A percentile compares a stretch with the other conserved stretches of the same genome.
phyloP scores from a whole-genome alignment of 2,113 vertebrate genomes.

The Eretmochelys imbricata region DNA sequence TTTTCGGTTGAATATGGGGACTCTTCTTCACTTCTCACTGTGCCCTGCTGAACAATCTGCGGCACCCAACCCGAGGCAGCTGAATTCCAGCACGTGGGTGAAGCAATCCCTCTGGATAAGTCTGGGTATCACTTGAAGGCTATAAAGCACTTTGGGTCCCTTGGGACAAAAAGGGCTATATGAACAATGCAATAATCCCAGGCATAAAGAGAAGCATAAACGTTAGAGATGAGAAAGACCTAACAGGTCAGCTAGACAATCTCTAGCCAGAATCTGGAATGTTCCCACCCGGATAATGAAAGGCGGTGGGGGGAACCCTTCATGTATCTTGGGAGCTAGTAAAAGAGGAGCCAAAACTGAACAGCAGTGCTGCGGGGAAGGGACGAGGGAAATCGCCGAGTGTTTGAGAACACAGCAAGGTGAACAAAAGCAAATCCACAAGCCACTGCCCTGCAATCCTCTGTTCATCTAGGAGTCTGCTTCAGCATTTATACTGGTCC shows the following conservation, averaged over 20 bases:
- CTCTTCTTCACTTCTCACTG: neutral
- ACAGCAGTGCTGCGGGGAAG: neutral
- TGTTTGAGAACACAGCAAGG: neutral
- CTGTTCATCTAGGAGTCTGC: neutral
- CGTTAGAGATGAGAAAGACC: slow-evolving; percentile 23
- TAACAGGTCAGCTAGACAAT: neutral
- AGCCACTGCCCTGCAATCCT: too few relatives aligned
- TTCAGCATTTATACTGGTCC: neutral
- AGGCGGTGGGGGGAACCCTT: neutral
- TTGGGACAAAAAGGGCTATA: slow-evolving; percentile 36
- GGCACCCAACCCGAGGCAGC: rapidly evolving
- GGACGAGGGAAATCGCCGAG: rapidly evolving
- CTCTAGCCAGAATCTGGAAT: neutral
- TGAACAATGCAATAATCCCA: slow-evolving; percentile 48
- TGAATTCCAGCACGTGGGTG: neutral
- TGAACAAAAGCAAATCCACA: neutral
- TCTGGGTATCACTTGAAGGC: neutral
- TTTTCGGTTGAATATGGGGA: neutral
- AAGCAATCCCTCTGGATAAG: neutral
- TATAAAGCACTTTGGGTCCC: neutral
- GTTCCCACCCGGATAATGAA: rapidly evolving
- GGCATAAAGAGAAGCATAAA: slow-evolving; percentile 56
- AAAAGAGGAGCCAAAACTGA: neutral
- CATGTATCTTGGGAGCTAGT: rapidly evolving
- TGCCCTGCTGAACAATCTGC: too few relatives aligned